phyloP scores from a whole-genome alignment of 2,888 invertebrate genomes.

The Pristionchus arcanus region DNA sequence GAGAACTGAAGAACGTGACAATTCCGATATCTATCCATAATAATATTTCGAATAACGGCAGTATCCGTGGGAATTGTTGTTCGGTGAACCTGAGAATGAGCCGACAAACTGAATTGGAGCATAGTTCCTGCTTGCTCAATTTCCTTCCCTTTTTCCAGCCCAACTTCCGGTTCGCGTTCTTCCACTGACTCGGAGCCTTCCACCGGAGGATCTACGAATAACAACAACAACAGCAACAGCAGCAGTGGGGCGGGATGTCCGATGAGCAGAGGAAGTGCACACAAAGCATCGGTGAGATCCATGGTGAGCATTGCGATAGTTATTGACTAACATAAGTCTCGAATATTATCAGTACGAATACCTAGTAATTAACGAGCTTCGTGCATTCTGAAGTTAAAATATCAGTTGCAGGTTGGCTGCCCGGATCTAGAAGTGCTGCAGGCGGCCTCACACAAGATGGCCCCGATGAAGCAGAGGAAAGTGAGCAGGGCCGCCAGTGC shows the following conservation, averaged over 20 bases:
- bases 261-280: background rate
- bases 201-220: conserved; percentile 20
- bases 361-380: background rate
- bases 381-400: too few species aligned
- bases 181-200: conserved; percentile 44
- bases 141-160: conserved; percentile 2
- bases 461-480: conserved; percentile 52
- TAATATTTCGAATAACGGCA: background rate
- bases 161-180: conserved; percentile 32
- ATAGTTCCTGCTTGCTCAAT: too few species aligned
- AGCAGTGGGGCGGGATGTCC: conserved; percentile 11
- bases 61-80: too few species aligned
- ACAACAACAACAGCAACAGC: conserved; percentile 30
- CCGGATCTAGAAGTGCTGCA: conserved; percentile 48
- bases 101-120: too few species aligned
- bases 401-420: conserved; percentile 19
- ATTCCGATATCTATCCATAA: background rate
- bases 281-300: conserved; percentile 51
- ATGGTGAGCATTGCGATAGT: background rate
- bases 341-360: background rate
- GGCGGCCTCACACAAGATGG: conserved; percentile 40
- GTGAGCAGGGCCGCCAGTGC: conserved; percentile 50
- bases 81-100: too few species aligned
- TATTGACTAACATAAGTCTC: background rate
- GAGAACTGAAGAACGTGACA: conserved; percentile 10